Evolutionary conservation across 2,797 vertebrate species (phyloP), one percentile per base, ranked within the genome.

Genomic region (Nannoperca obscura): DNA sequence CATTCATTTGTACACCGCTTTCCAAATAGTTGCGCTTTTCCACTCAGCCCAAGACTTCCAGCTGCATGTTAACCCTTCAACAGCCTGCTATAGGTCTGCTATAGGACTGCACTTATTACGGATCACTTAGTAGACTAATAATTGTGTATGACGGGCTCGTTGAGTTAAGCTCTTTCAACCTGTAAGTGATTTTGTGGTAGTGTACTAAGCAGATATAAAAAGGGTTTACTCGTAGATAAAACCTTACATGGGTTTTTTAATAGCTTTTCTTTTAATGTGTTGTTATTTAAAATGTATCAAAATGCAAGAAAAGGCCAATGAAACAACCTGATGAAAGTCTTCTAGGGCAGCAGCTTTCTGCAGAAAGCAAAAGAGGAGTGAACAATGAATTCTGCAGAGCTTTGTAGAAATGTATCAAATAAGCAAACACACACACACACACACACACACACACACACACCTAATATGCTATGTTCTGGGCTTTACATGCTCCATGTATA

Each of bases 11-110:
- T 92, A 91, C 91, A 83, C 76, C 61, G 78, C 92, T 91, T 92
- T 92, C 88, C 93, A 94, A 94, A 95, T 90, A 94, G 87, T 88
- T 90, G 88, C 77, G 74, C 88, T 93, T 93, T 94, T 94, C 92
- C 90, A 93, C 88, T 93, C 86, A 63, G 86, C 80, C 74, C 40
- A 8, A 86, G 80, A 86, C 88, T 84, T 93, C 83, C 93, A 93
- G 92, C 89, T 92, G 91, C 75, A 90, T 6, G 52, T 93, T 93
- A 93, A 93, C 91, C 84, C 86, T 83, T 85, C 22, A 44, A 44
- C 42, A 2, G 36, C 74, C 74, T 1, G 50, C 52, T 1, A 42
- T 49, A 6, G 7, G 20, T 32, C 73, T 61, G 40, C 3, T 22
- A 40, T 30, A 13, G 17, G 1, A 36, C 49, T 38, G 38, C 47